Evolutionary conservation across 1,140 invertebrate genomes (phyloP).

Genomic region (Caenorhabditis tropicalis): DNA sequence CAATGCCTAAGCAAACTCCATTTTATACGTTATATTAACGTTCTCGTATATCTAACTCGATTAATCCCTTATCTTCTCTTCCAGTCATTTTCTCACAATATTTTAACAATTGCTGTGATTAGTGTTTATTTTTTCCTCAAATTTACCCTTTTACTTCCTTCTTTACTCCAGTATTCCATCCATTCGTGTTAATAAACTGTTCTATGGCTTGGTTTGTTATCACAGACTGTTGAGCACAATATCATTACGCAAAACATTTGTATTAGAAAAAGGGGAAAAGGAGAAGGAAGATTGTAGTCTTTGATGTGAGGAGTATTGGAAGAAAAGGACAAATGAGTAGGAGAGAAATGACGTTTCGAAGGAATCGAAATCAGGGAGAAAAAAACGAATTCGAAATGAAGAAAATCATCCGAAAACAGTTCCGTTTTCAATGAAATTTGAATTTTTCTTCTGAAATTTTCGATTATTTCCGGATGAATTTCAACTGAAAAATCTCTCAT

Average conservation of each 20-base stretch:
- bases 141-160: not conserved
- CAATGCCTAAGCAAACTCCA: constrained; percentile 78
- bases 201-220: not conserved
- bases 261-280: not conserved
- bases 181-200: constrained; percentile 9
- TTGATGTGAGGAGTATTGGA: not conserved
- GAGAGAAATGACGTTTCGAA: too few relatives aligned
- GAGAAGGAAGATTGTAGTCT: not conserved
- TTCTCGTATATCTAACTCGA: not conserved
- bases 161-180: not conserved
- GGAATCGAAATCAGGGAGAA: too few relatives aligned
- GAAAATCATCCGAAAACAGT: too few relatives aligned
- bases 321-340: not conserved
- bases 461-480: too few relatives aligned
- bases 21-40: constrained; percentile 42
- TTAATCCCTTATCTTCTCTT: not conserved
- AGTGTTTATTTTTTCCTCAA: constrained; percentile 13
- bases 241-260: not conserved
- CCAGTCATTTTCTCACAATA: not conserved
- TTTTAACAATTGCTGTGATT: constrained; percentile 21
- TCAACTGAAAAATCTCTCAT: too few relatives aligned
- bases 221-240: not conserved
- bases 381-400: too few relatives aligned
- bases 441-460: too few relatives aligned
- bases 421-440: too few relatives aligned